Evolutionary conservation across 2,888 invertebrate genomes (phyloP).

Genomic region (Agrotis segetum): DNA sequence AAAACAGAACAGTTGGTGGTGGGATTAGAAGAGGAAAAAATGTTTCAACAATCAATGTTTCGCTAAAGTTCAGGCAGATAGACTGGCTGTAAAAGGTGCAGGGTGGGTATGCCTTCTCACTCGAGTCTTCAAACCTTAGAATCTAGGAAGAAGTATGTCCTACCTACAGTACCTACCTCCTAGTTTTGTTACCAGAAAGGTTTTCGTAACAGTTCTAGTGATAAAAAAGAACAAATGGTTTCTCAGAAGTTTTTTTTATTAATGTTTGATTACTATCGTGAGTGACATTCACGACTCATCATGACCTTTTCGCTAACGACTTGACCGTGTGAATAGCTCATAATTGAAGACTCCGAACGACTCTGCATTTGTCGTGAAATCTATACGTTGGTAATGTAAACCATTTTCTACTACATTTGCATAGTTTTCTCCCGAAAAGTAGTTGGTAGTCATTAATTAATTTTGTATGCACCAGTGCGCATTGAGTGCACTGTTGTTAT

Average conservation of each 20-base stretch:
- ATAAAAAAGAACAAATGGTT: constrained; percentile 2
- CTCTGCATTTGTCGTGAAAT: constrained; percentile 20
- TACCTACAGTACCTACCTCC: neutral
- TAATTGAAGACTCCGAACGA: constrained; percentile 26
- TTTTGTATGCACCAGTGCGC: neutral
- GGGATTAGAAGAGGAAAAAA: neutral
- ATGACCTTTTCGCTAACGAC: constrained; percentile 34
- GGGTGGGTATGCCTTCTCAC: neutral
- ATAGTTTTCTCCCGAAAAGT: constrained; percentile 19
- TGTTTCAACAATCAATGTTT: neutral
- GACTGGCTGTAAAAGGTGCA: neutral
- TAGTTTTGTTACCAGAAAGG: neutral
- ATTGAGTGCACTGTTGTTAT: constrained; percentile 8
- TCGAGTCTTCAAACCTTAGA: neutral
- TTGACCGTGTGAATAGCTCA: constrained; percentile 36
- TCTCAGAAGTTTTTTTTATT: constrained; percentile 1
- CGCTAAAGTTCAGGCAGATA: neutral
- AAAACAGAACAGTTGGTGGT: neutral
- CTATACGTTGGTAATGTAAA: neutral
- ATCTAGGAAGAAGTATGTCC: too few relatives aligned
- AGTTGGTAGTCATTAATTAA: neutral
- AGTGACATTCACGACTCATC: constrained; percentile 41
- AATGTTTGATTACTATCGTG: constrained; percentile 35
- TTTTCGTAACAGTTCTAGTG: neutral
- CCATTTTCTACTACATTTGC: neutral